Evolutionary conservation across 2,888 invertebrate genomes (phyloP), one percentile per base, ranked within the genome.

Genomic region (Drosophila aldrichi): DNA sequence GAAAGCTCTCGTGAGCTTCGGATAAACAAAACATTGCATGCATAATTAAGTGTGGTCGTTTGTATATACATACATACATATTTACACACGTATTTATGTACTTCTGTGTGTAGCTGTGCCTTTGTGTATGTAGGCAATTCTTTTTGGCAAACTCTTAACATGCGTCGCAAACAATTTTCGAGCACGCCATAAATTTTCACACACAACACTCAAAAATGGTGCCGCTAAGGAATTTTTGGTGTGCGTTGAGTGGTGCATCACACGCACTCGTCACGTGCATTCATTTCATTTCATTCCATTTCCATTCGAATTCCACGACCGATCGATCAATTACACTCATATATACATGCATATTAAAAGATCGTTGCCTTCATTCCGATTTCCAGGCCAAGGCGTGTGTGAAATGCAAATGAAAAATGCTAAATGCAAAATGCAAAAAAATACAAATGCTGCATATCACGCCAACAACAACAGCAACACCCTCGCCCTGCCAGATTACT

Each of bases 331-430:
- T 81, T 71, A 77, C 65, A 62, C 60, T 41, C 51, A 32, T 44
- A 44, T 60, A 58, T 32, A 61, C 51, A 52, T 59, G 55, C 41
- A 62, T 66, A 58, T 86, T 78, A 70, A 87, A 68, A 79, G 82
- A 82, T 82, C 82, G 75, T 82, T 82, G 82, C 79, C 82, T 65
- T 71, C 75, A 69, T 82, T 76, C 70, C 63, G 59, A 73, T 84
- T 88, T 88, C 58, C 88, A 84, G 84, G 84, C 84, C 84, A 88
- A 84, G 84, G 84, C 88, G 84, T 84, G 84, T 86, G 70, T 80
- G 71, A 86, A 88, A 84, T 84, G 84, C 82, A 77, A 84, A 86
- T 70, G 57, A 43, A 69, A 65, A 43, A 41, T 41, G n/a, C n/a
- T 71, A 74, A 8, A 32, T 32, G 32, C 32, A 32, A 32, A 86